phyloP scores from a whole-genome alignment of 2,113 vertebrate species.

The Scatophagus argus region DNA sequence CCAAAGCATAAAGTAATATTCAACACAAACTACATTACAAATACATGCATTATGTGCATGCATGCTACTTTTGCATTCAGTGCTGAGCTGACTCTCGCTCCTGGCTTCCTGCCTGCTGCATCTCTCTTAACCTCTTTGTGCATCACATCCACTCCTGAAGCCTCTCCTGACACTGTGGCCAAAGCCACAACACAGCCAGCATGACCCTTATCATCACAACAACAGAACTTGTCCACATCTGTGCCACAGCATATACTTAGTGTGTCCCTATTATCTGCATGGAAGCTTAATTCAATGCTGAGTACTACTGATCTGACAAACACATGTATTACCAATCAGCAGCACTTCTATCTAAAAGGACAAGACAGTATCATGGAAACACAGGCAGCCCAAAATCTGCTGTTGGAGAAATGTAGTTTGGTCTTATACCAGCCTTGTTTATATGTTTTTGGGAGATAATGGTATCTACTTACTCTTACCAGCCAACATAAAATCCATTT shows the following conservation, averaged over 20 bases:
- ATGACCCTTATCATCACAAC: conserved; percentile 40
- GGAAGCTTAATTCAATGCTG: background rate
- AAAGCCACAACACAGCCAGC: background rate
- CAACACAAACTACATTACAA: background rate
- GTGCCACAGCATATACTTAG: background rate
- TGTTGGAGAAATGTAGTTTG: conserved; percentile 16
- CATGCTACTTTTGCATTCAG: background rate
- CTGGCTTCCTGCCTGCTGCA: conserved; percentile 14
- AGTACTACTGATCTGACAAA: background rate
- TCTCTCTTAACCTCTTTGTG: conserved; percentile 17
- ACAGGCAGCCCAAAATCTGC: background rate
- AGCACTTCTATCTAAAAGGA: conserved; percentile 16
- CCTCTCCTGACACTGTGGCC: conserved; percentile 27
- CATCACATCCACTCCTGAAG: conserved; percentile 15
- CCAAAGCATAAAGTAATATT: background rate
- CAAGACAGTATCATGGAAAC: conserved; percentile 1
- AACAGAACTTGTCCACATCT: conserved; percentile 19
- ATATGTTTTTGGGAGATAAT: conserved; percentile 36
- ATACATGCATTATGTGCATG: background rate
- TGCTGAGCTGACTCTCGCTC: background rate
- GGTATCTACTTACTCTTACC: conserved; percentile 10
- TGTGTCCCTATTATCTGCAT: background rate
- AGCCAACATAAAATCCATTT: conserved; percentile 37
- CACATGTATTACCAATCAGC: conserved; percentile 24
- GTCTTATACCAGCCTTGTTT: conserved; percentile 28